Conservation (phyloP, 2,113 vertebrate genomes). For the Gnathonemus longibarbis region DNA sequence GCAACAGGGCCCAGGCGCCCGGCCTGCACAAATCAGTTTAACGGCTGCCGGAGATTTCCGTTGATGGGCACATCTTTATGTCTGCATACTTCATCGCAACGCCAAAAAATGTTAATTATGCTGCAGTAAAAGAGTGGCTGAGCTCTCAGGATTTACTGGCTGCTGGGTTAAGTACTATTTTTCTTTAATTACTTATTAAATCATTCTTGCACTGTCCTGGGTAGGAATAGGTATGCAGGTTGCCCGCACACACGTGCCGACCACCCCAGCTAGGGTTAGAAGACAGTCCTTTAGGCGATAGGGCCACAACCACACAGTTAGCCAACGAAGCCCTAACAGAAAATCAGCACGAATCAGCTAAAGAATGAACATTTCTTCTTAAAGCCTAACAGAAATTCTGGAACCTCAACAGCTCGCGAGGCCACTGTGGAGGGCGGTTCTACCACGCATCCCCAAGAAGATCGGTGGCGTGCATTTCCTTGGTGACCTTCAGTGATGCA, state of each 20-base stretch:
- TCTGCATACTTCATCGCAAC: constrained; percentile 29
- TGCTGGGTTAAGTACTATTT: neutral
- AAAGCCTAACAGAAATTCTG: neutral
- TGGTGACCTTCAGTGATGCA: neutral
- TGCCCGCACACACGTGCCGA: neutral
- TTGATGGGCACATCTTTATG: constrained; percentile 23
- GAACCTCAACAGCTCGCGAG: neutral
- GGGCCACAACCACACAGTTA: neutral
- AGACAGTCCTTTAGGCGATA: neutral
- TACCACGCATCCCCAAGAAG: neutral
- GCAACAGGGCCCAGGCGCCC: constrained; percentile 32
- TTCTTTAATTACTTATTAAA: neutral
- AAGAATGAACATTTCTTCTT: neutral
- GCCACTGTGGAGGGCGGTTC: neutral
- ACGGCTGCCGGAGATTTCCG: constrained; percentile 29
- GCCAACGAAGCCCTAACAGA: neutral
- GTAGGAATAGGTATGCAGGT: neutral
- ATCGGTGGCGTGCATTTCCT: neutral
- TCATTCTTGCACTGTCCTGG: neutral
- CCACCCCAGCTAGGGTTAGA: neutral
- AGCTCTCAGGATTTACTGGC: neutral
- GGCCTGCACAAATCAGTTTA: constrained; percentile 40
- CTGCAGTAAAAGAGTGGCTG: neutral
- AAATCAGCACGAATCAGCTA: neutral
- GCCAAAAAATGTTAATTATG: constrained; percentile 15